Evolutionary conservation across 2,888 invertebrate genomes (phyloP).

Genomic region (Dryococelus australis): DNA sequence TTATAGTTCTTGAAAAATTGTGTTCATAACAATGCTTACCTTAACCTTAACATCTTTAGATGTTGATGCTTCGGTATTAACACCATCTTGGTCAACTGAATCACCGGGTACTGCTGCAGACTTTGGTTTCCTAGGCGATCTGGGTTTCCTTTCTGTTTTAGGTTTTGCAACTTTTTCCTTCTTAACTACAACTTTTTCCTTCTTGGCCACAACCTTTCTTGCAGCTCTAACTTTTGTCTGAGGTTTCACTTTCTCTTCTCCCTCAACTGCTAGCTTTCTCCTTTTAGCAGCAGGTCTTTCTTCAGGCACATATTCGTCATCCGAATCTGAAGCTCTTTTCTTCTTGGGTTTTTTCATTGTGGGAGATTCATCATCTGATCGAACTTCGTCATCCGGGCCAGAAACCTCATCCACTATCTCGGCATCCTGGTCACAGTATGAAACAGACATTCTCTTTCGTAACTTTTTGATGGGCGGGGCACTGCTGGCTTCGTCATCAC

Average conservation of each 20-base stretch:
- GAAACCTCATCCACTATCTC: not conserved
- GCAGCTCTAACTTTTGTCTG: not conserved
- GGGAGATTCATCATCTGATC: not conserved
- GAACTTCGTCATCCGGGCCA: not conserved
- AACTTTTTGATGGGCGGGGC: not conserved
- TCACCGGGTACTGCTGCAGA: not conserved
- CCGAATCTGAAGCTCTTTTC: not conserved
- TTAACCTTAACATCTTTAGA: not conserved
- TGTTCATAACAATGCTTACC: not conserved
- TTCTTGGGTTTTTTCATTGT: conserved; percentile 22
- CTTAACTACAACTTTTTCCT: not conserved
- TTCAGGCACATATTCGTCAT: conserved; percentile 20
- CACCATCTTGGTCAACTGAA: not conserved
- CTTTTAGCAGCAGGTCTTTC: conserved; percentile 24
- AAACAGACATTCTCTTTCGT: not conserved
- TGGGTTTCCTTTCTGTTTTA: not conserved
- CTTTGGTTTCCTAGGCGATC: not conserved
- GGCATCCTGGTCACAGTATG: not conserved
- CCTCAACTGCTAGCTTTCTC: conserved; percentile 24
- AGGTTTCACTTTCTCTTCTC: conserved; percentile 5
- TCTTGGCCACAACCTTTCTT: not conserved
- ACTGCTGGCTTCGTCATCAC: not conserved
- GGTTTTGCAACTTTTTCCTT: conserved; percentile 18
- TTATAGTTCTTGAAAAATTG: too few relatives aligned
- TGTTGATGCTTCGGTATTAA: not conserved